Evolutionary conservation across 2,797 vertebrate species (phyloP).

Genomic region (Phoebastria nigripes): DNA sequence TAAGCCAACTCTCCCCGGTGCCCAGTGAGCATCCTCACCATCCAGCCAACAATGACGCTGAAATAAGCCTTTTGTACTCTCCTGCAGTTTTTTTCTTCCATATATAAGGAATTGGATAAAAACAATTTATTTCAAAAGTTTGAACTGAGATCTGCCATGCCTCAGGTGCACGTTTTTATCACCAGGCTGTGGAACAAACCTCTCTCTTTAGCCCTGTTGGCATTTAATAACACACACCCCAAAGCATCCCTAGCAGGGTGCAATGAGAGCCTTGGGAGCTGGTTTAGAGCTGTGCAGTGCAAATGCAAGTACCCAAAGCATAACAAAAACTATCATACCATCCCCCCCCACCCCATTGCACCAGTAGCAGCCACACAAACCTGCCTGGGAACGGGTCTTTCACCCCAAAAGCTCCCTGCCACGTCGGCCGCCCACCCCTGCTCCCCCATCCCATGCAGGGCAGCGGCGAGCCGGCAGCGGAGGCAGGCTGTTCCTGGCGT

Average conservation of each 20-base stretch:
- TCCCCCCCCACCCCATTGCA: fast-evolving
- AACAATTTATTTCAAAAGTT: neutral
- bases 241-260: neutral
- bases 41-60: fast-evolving
- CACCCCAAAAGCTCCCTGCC: neutral
- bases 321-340: fast-evolving
- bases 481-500: constrained; percentile 2
- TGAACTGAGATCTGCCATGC: neutral
- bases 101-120: fast-evolving
- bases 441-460: neutral
- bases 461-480: neutral
- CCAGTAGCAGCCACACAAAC: neutral
- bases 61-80: neutral
- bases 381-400: fast-evolving
- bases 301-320: neutral
- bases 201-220: neutral
- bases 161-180: neutral
- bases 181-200: neutral
- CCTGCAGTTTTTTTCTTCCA: neutral
- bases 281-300: fast-evolving
- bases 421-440: neutral
- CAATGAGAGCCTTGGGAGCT: neutral
- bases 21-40: neutral
- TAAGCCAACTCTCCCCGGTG: fast-evolving
- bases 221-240: neutral